Evolutionary conservation across 2,113 vertebrate genomes (phyloP).

Genomic region (Osmerus eperlanus): DNA sequence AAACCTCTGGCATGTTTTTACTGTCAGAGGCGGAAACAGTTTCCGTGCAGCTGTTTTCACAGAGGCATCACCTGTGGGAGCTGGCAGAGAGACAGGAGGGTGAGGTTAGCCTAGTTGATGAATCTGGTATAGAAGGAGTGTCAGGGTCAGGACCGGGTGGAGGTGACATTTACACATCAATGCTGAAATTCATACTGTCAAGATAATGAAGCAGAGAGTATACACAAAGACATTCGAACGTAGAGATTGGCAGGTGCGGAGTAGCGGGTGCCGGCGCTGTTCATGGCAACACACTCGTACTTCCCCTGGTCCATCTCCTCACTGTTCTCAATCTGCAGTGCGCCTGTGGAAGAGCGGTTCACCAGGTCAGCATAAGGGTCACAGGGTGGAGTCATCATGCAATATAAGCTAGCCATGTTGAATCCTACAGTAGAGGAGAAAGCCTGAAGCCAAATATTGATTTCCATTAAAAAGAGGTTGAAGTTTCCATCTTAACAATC

Average conservation of each 20-base stretch:
- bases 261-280: conserved; percentile 93
- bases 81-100: conserved; percentile 43
- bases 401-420: conserved; percentile 23
- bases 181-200: not conserved
- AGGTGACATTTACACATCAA: not conserved
- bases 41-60: conserved; percentile 63
- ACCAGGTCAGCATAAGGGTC: conserved; percentile 49
- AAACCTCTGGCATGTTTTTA: not conserved
- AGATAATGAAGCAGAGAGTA: not conserved
- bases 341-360: conserved; percentile 77
- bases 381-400: conserved; percentile 16
- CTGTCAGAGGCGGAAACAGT: conserved; percentile 37
- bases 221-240: conserved; percentile 78
- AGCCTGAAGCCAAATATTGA: conserved; percentile 37
- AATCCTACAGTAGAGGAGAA: conserved; percentile 29
- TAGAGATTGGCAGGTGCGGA: conserved; percentile 95
- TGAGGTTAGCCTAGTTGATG: conserved; percentile 43
- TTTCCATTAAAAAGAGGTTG: conserved; percentile 48
- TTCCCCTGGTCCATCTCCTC: conserved; percentile 97
- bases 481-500: conserved; percentile 45
- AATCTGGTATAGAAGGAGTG: conserved; percentile 34
- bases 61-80: conserved; percentile 57
- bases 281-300: conserved; percentile 94
- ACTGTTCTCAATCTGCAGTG: conserved; percentile 94
- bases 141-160: not conserved